Base-by-base conservation (phyloP, 2,888 invertebrate genomes). In the Pycnomerus fuliginosus region DNA sequence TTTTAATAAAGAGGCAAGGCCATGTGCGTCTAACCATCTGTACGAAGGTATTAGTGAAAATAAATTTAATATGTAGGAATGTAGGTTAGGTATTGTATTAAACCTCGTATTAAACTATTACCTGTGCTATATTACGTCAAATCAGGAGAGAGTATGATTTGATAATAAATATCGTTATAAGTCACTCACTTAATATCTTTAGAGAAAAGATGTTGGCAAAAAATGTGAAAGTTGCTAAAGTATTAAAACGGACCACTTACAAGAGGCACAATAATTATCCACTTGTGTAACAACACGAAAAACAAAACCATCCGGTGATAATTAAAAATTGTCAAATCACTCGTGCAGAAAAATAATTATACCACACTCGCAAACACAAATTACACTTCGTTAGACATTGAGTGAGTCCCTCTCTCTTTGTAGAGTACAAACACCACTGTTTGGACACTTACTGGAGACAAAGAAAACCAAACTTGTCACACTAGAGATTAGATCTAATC, bases 401-500 rank as follows among this genome's bases (percentile, higher is more conserved):
- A 25, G 16, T 12, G 29, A 30, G 15, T 8, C 8, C 20, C 8
- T 8, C 8, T 20, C 5, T 20, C n/a, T n/a, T n/a, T n/a, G n/a
- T 32, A 15, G 24, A 31, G 29, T 8, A 7, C 20, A 8, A 20
- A 20, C 5, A 20, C 5, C 20, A 7, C 20, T 20, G 20, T 7
- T 8, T 20, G 20, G 8, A 39, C 17, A 32, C 23, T 32, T 39
- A 31, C 31, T 38, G 13, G 31, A 25, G 25, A n/a, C n/a, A n/a
- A n/a, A 17, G 32, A 20, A 24, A 36, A 23, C 30, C 15, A 38
- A 38, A 38, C 38, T 38, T 29, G 34, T 42, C 35, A 32, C 32
- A 10, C 16, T 13, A 34, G 17, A 43, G 43, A 48, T 48, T 48
- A 39, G 43, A 48, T 43, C 35, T 48, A 48, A 38, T 47, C 42